These are phyloP conservation scores for Actinopyga echinites DNA, from an alignment of 53 echinoderm and acorn worm species.

Conservation along the genomic window DNA sequence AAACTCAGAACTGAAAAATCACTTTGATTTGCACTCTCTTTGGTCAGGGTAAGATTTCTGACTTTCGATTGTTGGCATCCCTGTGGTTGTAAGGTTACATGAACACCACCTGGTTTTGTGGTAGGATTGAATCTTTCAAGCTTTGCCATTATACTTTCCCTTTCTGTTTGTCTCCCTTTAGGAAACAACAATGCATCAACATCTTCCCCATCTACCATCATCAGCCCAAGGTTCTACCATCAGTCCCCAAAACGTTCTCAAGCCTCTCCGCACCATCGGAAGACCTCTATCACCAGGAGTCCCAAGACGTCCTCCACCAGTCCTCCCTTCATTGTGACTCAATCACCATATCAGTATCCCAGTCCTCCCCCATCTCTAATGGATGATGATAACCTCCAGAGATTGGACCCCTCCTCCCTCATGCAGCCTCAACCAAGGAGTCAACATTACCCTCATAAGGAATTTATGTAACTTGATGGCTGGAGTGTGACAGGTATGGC, in stretches of 20 bases:
- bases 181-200: constrained; percentile 37
- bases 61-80: no score
- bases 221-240: constrained; percentile 30
- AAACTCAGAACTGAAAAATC: no score
- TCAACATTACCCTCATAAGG: constrained; percentile 19
- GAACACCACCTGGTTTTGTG: no score
- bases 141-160: no score
- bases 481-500: not conserved
- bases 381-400: constrained; percentile 28
- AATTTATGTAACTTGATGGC: constrained; percentile 5
- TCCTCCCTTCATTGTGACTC: constrained; percentile 39
- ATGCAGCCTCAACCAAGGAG: constrained; percentile 19
- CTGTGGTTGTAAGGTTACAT: no score
- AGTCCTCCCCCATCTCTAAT: constrained; percentile 2
- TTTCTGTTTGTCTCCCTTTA: not conserved
- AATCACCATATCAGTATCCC: constrained; percentile 32
- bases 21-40: no score
- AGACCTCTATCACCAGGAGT: constrained; percentile 13
- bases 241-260: constrained; percentile 30
- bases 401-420: not conserved
- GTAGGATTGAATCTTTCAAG: no score
- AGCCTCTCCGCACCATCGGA: constrained; percentile 10
- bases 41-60: no score
- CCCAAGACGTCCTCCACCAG: constrained; percentile 15
- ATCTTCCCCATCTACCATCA: constrained; percentile 8